Percentiles rank a stretch among this genome's conserved stretches.
Conservation (phyloP, 1,140 invertebrate species). For the Drosophila murphyi region DNA sequence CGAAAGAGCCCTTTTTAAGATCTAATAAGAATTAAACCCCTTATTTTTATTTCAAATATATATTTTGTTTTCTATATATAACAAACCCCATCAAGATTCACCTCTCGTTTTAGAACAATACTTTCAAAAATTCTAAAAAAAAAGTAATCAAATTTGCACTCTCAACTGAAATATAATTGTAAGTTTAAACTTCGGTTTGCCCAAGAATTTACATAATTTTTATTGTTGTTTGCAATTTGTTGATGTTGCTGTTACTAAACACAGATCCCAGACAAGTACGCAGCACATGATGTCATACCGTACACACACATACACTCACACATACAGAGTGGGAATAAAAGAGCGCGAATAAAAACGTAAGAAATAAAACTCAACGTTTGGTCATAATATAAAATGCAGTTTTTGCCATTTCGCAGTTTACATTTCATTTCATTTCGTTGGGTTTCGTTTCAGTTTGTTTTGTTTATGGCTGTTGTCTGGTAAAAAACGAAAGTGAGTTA, state of each 20-base stretch:
- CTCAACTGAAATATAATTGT: background rate
- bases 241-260: conserved; percentile 22
- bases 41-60: no score
- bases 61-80: no score
- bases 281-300: conserved; percentile 49
- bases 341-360: conserved; percentile 8
- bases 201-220: background rate
- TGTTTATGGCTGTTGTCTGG: conserved; percentile 1
- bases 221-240: conserved; percentile 21
- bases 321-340: background rate
- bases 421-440: conserved; percentile 29
- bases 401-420: conserved; percentile 18
- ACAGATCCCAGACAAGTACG: conserved; percentile 16
- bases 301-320: background rate
- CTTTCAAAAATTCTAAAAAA: no score
- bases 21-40: no score
- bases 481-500: conserved; percentile 67
- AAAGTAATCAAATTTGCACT: no score
- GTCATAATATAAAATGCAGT: conserved; percentile 55
- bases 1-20: no score
- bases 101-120: no score
- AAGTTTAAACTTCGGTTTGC: background rate
- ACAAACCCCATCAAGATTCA: no score
- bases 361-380: conserved; percentile 16
- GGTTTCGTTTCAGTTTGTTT: conserved; percentile 29